Conservation (phyloP, 2,797 vertebrate genomes). For the Esox lucius region DNA sequence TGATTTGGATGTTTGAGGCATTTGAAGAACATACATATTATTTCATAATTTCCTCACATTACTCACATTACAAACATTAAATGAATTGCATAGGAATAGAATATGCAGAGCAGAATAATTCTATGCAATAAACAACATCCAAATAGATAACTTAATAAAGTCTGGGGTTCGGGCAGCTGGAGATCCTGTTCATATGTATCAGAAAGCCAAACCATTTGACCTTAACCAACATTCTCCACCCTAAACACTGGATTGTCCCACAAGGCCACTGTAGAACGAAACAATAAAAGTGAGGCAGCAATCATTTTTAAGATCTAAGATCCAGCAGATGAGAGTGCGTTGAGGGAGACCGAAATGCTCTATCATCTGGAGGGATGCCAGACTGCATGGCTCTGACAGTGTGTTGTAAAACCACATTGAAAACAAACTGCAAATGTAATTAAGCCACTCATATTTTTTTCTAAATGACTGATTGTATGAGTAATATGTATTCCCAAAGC, state of each 20-base stretch:
- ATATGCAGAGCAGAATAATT: too few relatives aligned
- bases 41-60: too few relatives aligned
- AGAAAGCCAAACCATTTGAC: too few relatives aligned
- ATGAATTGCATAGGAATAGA: too few relatives aligned
- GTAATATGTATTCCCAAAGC: not conserved
- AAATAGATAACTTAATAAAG: too few relatives aligned
- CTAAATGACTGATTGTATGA: not conserved
- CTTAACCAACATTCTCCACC: not conserved
- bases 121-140: too few relatives aligned
- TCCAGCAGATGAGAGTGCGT: not conserved
- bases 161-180: too few relatives aligned
- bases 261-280: not conserved
- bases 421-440: slow-evolving; percentile 11
- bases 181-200: too few relatives aligned
- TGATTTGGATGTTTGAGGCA: slow-evolving; percentile 31
- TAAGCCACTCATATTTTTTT: slow-evolving; percentile 7
- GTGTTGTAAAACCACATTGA: slow-evolving; percentile 1
- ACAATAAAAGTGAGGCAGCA: not conserved
- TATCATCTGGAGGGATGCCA: not conserved
- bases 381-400: not conserved
- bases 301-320: not conserved
- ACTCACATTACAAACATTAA: too few relatives aligned
- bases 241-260: not conserved
- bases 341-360: not conserved
- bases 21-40: too few relatives aligned